These are phyloP conservation scores for Pavo muticus DNA, from an alignment of 2,113 vertebrate genomes.

Conservation along the genomic window DNA sequence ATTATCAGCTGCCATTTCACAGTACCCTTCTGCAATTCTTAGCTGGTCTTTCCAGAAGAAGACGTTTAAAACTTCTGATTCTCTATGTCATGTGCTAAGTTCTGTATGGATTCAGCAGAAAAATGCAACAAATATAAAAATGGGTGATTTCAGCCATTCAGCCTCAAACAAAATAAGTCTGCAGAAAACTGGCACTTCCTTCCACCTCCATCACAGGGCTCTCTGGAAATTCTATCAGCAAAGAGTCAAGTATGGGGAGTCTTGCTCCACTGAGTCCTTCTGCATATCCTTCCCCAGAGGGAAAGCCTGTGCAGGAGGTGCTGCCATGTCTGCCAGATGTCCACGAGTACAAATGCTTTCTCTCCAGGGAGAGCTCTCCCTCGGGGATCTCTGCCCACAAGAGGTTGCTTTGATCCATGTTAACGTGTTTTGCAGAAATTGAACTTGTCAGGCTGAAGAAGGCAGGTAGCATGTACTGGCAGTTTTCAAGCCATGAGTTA, in stretches of 20 bases:
- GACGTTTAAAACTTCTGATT: neutral
- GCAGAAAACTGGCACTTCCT: neutral
- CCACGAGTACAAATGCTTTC: neutral
- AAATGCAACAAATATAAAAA: neutral
- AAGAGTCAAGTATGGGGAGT: neutral
- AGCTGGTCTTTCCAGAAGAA: neutral
- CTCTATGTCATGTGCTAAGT: neutral
- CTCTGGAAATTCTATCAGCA: neutral
- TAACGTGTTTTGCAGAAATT: neutral
- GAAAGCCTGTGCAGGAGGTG: neutral
- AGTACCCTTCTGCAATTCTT: neutral
- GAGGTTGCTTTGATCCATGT: neutral
- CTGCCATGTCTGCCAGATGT: neutral
- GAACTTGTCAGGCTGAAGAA: constrained; percentile 1
- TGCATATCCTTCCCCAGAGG: neutral
- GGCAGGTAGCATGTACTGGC: neutral
- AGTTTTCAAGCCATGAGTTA: neutral
- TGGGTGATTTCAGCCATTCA: neutral
- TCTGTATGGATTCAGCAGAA: neutral
- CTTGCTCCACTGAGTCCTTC: neutral
- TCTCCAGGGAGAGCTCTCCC: neutral
- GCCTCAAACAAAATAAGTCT: neutral
- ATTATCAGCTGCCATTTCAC: neutral
- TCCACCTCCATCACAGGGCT: neutral
- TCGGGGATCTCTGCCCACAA: neutral